Evolutionary conservation across 2,113 vertebrate species (phyloP).

Genomic region (Callocephalon fimbriatum): DNA sequence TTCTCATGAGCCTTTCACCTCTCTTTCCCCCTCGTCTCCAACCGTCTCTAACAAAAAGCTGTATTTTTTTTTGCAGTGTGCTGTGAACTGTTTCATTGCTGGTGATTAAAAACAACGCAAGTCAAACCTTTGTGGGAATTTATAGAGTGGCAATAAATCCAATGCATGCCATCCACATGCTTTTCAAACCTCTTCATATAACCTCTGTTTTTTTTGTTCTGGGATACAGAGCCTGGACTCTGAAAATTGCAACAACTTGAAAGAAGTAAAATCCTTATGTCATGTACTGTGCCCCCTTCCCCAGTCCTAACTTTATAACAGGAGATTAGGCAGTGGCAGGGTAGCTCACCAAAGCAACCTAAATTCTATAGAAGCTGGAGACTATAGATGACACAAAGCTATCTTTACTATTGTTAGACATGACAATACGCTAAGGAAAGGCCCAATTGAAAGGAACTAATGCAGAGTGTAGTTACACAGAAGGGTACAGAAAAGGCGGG

Average conservation of each 20-base stretch:
- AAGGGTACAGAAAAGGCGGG: background rate
- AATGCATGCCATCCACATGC: background rate
- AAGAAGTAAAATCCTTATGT: background rate
- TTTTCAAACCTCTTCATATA: slow-evolving; percentile 9
- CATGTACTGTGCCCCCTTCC: background rate
- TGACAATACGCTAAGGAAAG: background rate
- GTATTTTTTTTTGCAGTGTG: slow-evolving; percentile 26
- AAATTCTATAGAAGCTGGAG: background rate
- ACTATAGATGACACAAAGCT: background rate
- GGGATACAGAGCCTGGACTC: background rate
- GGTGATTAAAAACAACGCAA: slow-evolving; percentile 58
- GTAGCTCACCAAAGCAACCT: background rate
- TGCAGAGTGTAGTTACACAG: background rate
- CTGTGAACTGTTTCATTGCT: slow-evolving; percentile 56
- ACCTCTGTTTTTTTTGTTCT: background rate
- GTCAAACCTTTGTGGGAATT: slow-evolving; percentile 21
- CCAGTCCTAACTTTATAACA: background rate
- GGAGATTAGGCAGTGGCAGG: background rate
- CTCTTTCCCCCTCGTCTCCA: background rate
- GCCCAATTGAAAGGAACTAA: background rate
- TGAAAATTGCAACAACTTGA: background rate
- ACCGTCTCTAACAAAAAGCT: slow-evolving; percentile 38
- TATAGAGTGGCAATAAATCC: slow-evolving; percentile 36
- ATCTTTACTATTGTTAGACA: background rate
- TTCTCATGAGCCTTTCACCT: slow-evolving; percentile 23